Conservation (phyloP, 2,797 vertebrate species). For the Crenuchus spilurus region DNA sequence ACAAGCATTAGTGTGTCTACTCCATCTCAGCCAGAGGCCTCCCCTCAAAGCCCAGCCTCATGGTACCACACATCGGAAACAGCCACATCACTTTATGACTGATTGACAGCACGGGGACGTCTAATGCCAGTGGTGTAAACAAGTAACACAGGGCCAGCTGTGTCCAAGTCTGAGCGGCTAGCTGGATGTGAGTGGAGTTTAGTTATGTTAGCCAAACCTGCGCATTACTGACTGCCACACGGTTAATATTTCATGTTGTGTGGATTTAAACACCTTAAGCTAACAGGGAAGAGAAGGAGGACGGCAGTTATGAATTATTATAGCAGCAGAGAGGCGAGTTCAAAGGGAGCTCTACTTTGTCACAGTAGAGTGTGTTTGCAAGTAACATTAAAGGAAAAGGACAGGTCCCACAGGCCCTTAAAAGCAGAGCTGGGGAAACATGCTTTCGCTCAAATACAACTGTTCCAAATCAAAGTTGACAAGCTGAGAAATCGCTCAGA, state of each 20-base stretch:
- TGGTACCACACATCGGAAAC: slow-evolving; percentile 5
- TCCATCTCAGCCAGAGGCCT: background rate
- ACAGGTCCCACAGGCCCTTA: slow-evolving; percentile 66
- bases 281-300: slow-evolving; percentile 21
- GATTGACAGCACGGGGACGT: slow-evolving; percentile 46
- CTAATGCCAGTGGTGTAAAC: slow-evolving; percentile 30
- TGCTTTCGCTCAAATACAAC: slow-evolving; percentile 66
- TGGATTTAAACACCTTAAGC: slow-evolving; percentile 31
- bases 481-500: slow-evolving; percentile 68
- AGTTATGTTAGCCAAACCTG: slow-evolving; percentile 25
- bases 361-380: slow-evolving; percentile 55
- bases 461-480: slow-evolving; percentile 70
- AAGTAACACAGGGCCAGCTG: slow-evolving; percentile 30
- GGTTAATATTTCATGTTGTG: slow-evolving; percentile 54
- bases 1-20: slow-evolving; percentile 15
- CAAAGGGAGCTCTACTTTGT: slow-evolving; percentile 49
- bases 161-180: slow-evolving; percentile 18
- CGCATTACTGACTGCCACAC: slow-evolving; percentile 4
- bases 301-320: slow-evolving; percentile 17
- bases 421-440: slow-evolving; percentile 55
- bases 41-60: background rate
- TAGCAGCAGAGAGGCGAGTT: slow-evolving; percentile 30
- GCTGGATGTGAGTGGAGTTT: slow-evolving; percentile 30
- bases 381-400: slow-evolving; percentile 59
- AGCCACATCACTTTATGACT: slow-evolving; percentile 15